Base-by-base conservation (phyloP, 2,797 vertebrate species). In the Melanotaenia parkinsoni region DNA sequence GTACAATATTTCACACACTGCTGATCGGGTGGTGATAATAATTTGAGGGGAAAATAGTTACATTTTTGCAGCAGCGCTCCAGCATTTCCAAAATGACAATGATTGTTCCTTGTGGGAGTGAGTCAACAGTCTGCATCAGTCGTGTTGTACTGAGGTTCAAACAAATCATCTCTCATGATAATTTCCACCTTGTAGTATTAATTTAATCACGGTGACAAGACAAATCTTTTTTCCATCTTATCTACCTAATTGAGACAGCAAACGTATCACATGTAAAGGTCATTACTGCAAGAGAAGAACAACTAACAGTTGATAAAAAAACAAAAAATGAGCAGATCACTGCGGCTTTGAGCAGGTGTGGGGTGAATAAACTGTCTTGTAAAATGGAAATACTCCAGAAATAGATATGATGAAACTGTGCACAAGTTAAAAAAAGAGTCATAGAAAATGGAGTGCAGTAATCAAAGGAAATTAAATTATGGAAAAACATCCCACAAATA, bases 21-120 rank as follows among this genome's bases (percentile, higher is more conserved):
- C 66, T 86, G 73, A 90, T 81, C 82, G 67, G 71, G 57, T 78
- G 82, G 68, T 77, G 78, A 85, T 81, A 79, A 77, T 65, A 75
- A 72, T 87, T 72, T 54, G 32, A n/a, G 20, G 43, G 18, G 43
- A 1, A 18, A 68, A 77, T 76, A 76, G 51, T 60, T 4, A 14
- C 47, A 20, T 83, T 56, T 79, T 68, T 43, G 20, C 77, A 77
- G 79, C 72, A 35, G 76, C 68, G 64, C 63, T 64, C 76, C 26
- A 22, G 67, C 59, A 1, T 75, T 76, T 76, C 71, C 45, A 61
- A 80, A 82, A 82, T 81, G 62, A 70, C 58, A 56, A 60, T 83
- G 81, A 86, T 86, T 87, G 68, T 71, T 47, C 74, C 67, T 72
- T 37, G 33, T 51, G 65, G 67, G 51, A 35, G 63, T 2, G 38